These are phyloP conservation scores for Fundulus diaphanus DNA, from an alignment of 2,797 vertebrate genomes.

Conservation along the genomic window DNA sequence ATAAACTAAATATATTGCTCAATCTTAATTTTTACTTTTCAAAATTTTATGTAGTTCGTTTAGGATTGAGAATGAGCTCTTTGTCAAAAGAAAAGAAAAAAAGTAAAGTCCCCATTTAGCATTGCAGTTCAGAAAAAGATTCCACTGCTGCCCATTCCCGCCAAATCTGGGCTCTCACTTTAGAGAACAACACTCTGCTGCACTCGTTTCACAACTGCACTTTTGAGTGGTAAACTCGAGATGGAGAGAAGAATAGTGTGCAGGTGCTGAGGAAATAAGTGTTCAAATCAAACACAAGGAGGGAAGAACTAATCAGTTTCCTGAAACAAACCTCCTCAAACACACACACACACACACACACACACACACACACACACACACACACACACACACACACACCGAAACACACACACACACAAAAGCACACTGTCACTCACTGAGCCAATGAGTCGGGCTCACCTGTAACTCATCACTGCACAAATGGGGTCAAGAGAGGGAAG, in stretches of 20 bases:
- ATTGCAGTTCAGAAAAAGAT: neutral
- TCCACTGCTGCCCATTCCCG: neutral
- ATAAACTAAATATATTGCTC: neutral
- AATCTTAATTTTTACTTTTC: neutral
- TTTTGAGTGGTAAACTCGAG: conserved; percentile 1
- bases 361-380: conserved; percentile 1
- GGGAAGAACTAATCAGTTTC: conserved; percentile 10
- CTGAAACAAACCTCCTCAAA: neutral
- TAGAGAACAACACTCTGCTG: neutral
- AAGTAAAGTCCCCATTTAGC: neutral
- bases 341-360: neutral
- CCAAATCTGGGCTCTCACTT: neutral
- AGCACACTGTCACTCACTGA: neutral
- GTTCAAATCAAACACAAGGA: neutral
- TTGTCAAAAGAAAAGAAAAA: neutral
- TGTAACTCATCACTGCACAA: neutral
- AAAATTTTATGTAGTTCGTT: neutral
- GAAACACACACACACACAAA: conserved; percentile 7
- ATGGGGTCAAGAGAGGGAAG: neutral
- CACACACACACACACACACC: neutral
- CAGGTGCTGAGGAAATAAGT: neutral
- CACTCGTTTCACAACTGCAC: neutral
- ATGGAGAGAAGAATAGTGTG: neutral
- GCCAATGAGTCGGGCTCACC: neutral
- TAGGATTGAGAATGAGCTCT: neutral